Evolutionary conservation across 2,113 vertebrate species (phyloP), one percentile per base, ranked within the genome.

Genomic region (Charadrius vociferus): DNA sequence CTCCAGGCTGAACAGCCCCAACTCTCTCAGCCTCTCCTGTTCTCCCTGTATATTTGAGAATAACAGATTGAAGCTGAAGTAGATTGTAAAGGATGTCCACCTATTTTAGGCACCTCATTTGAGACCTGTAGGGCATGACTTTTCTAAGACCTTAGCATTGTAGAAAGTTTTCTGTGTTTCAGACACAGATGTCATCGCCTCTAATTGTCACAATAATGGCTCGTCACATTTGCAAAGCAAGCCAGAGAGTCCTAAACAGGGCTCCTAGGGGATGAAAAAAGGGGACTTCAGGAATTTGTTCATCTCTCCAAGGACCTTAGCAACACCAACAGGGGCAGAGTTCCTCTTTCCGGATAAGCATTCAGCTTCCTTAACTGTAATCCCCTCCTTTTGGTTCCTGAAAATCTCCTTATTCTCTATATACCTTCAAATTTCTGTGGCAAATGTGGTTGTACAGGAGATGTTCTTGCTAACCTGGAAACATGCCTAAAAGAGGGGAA

Each of bases 211-310:
- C 1, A 1, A 7, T 37, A 41, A 68, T 39, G 14, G 20, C 36
- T 58, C 59, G n/a, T 7, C 23, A 81, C 18, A 50, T 66, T 53
- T 68, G 22, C 53, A 89, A 78, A 86, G 14, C 22, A 90, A 68
- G 17, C 2, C 15, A 27, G 5, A 27, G 14, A 47, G 43, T 37
- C 55, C 37, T 78, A 30, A 52, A 55, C 1, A 52, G 13, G 32
- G 15, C 5, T 67, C 22, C 24, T 66, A 41, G 16, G 5, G 4
- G 13, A 56, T 36, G 21, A 18, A 58, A 71, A 45, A 81, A 36
- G 19, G 6, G 16, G 12, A 45, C n/a, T n/a, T 7, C 6, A 3
- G 5, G 49, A 73, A n/a, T 23, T 17, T 1, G 0, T 56, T 67
- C 9, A 10, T 36, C 17, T 45, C 23, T 62, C 18, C 67, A 30